Evolutionary conservation across 1,140 invertebrate species (phyloP).

Genomic region (Mactra quadrangularis): DNA sequence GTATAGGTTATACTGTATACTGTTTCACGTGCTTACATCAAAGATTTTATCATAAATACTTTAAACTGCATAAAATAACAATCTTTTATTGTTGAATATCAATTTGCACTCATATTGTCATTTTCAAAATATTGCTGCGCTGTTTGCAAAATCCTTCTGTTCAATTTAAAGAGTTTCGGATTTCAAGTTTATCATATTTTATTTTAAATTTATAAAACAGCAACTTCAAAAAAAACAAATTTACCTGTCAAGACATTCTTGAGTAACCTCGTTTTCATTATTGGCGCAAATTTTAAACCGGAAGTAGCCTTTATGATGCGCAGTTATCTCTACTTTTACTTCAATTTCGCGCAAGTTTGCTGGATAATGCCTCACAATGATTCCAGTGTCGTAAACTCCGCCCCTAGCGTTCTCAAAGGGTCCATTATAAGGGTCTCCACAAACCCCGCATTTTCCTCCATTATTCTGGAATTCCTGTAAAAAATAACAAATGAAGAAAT

Average conservation of each 20-base stretch:
- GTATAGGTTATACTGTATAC: too few species aligned
- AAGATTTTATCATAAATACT: too few species aligned
- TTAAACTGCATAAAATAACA: too few species aligned
- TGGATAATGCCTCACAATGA: constrained; percentile 50
- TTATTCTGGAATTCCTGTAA: constrained; percentile 84
- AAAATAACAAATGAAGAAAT: neutral
- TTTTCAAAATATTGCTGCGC: too few species aligned
- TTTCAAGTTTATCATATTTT: too few species aligned
- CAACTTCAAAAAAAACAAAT: too few species aligned
- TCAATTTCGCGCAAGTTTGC: constrained; percentile 80
- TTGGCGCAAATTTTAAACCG: constrained; percentile 60
- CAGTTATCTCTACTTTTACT: constrained; percentile 50
- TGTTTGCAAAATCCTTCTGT: too few species aligned
- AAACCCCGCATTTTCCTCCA: constrained; percentile 81
- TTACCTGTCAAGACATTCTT: constrained; percentile 60
- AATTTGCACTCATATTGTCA: too few species aligned
- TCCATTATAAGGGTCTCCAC: constrained; percentile 78
- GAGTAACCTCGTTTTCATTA: constrained; percentile 76
- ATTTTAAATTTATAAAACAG: too few species aligned
- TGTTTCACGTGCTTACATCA: too few species aligned
- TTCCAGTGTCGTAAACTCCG: constrained; percentile 62
- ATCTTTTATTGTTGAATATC: too few species aligned
- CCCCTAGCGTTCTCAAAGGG: constrained; percentile 77
- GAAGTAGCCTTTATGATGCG: constrained; percentile 54
- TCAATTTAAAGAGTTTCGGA: too few species aligned